Evolutionary conservation across 2,797 vertebrate genomes (phyloP), one percentile per base, ranked within the genome.

Genomic region (Zalophus californianus): DNA sequence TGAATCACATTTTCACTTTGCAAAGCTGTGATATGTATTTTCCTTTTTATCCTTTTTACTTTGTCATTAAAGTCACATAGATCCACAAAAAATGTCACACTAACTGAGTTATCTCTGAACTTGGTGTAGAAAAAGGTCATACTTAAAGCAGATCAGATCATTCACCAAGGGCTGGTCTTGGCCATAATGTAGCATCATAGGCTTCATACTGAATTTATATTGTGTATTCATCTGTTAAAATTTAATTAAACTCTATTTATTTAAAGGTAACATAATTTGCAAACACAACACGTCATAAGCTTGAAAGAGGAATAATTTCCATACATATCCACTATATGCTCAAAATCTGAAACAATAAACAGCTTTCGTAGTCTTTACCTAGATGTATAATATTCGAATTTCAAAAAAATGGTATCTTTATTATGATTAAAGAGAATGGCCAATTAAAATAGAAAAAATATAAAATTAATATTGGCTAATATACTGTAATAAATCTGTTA

Each of bases 61-160:
- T 90, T 87, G 25, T 87, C 91, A 60, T 94, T 92, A 89, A 96
- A 91, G 90, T 97, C 93, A 91, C 78, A 90, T 58, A 93, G 23
- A 96, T 64, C 96, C 73, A 88, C 32, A 94, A 86, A 21, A 96
- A 23, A 92, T 96, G 87, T 94, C 94, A 89, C 3, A 72, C 62
- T 97, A 97, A 97, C 91, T 97, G 50, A 75, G 14, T 80, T 91
- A 64, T 48, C 23, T 95, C 41, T 93, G 56, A 97, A 96, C 92
- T 23, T 92, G 38, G 32, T 94, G 21, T 60, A 52, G 35, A 68
- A 60, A 94, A 96, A 97, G 75, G 44, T 97, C 78, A 84, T 68
- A 88, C 2, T 15, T 91, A 64, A 82, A 97, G 32, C 58, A 96
- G 21, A 75, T 38, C 54, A 79, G 13, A 94, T 87, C 89, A 90